phyloP scores from a whole-genome alignment of 2,113 vertebrate species.

The Emydura subglobosa region DNA sequence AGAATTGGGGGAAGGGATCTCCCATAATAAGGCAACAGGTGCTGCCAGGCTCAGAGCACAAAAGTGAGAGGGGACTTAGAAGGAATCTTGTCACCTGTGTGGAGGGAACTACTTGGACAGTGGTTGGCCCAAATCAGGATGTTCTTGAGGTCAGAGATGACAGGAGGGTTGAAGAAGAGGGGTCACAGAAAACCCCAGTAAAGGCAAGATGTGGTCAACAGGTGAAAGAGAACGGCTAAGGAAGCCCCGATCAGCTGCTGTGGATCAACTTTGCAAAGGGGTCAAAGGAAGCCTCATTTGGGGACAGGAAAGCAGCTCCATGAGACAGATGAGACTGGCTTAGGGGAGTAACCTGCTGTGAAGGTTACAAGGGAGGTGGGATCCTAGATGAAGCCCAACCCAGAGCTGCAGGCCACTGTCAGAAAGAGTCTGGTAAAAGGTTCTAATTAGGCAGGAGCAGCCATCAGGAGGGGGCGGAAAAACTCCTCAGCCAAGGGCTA shows the following conservation, averaged over 20 bases:
- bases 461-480: neutral
- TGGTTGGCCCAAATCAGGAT: neutral
- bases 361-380: neutral
- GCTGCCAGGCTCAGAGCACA: fast-evolving
- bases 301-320: neutral
- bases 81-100: neutral
- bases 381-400: fast-evolving
- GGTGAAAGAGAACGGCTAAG: neutral
- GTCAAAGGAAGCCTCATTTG: neutral
- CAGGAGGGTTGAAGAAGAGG: neutral
- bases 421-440: neutral
- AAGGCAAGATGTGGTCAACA: neutral
- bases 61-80: neutral
- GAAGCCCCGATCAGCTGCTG: neutral
- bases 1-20: neutral
- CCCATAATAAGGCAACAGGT: neutral
- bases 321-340: neutral
- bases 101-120: neutral
- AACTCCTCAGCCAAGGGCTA: neutral
- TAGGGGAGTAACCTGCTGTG: fast-evolving
- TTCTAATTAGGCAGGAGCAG: neutral
- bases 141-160: neutral
- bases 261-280: no score
- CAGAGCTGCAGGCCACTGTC: fast-evolving
- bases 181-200: neutral